phyloP scores from a whole-genome alignment of 2,113 vertebrate genomes.

The Scophthalmus maximus region DNA sequence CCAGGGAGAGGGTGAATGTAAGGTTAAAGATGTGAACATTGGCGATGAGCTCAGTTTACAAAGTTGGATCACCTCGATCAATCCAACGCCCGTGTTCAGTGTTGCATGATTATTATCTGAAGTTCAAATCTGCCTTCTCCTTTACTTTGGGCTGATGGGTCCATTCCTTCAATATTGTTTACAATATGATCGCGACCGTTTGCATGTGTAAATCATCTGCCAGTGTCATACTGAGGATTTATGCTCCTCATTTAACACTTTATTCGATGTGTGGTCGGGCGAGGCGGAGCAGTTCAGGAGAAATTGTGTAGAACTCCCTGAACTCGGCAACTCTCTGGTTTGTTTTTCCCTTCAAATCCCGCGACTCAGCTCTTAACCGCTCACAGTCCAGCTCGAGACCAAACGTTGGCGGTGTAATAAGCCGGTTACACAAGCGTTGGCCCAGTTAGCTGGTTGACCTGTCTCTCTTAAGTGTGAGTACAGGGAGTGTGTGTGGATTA shows the following conservation, averaged over 20 bases:
- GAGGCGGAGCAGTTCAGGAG: neutral
- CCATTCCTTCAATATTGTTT: neutral
- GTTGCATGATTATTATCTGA: neutral
- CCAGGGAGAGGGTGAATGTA: neutral
- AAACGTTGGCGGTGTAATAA: conserved; percentile 52
- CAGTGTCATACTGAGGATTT: neutral
- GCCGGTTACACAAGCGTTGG: conserved; percentile 63
- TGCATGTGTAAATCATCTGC: neutral
- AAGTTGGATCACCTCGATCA: neutral
- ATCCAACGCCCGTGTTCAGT: neutral
- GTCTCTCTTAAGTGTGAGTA: conserved; percentile 29
- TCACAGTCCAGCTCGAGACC: conserved; percentile 19
- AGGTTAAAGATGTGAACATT: conserved; percentile 13
- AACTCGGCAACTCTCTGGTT: neutral
- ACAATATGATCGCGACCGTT: too few relatives aligned
- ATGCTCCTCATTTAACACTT: conserved; percentile 1
- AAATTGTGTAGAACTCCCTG: neutral
- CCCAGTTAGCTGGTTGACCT: conserved; percentile 59
- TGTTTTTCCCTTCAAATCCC: neutral
- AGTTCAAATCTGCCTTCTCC: neutral
- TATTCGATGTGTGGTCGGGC: neutral
- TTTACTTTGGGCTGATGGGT: neutral
- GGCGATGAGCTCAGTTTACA: conserved; percentile 1
- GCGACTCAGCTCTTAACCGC: neutral
- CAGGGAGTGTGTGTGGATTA: conserved; percentile 31